Conservation (phyloP, 2,888 invertebrate genomes). For the Dysmachus trigonus region DNA sequence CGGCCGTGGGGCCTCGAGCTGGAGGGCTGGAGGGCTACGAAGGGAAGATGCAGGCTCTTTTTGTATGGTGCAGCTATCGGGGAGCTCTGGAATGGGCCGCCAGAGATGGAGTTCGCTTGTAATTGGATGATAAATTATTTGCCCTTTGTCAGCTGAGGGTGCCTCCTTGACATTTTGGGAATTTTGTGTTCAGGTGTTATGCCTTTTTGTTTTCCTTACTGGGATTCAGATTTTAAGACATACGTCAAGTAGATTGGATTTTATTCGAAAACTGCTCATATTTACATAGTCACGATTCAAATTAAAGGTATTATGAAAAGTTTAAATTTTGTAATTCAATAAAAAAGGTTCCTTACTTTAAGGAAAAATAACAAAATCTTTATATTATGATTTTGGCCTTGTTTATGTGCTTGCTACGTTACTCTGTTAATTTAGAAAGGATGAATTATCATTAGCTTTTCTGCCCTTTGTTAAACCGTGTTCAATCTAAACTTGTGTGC, state of each 20-base stretch:
- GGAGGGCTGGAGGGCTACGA: neutral
- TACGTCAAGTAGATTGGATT: neutral
- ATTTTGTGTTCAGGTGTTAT: neutral
- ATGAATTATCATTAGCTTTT: no score
- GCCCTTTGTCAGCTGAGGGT: constrained; percentile 26
- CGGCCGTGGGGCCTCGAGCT: neutral
- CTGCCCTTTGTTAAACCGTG: no score
- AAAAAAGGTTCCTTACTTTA: no score
- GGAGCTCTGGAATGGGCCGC: neutral
- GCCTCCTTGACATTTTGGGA: neutral
- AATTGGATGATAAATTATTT: constrained; percentile 43
- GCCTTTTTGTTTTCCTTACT: neutral
- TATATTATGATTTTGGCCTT: no score
- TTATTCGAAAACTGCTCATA: neutral
- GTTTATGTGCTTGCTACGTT: no score
- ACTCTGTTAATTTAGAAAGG: no score
- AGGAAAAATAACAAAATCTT: no score
- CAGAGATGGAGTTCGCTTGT: constrained; percentile 16
- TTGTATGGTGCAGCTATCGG: neutral
- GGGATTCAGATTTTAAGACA: neutral
- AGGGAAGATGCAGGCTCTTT: neutral
- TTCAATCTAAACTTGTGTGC: no score
- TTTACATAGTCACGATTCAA: no score
- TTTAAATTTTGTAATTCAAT: no score
- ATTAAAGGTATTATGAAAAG: no score